phyloP scores from a whole-genome alignment of 2,113 vertebrate genomes.

The Tauraco erythrolophus region DNA sequence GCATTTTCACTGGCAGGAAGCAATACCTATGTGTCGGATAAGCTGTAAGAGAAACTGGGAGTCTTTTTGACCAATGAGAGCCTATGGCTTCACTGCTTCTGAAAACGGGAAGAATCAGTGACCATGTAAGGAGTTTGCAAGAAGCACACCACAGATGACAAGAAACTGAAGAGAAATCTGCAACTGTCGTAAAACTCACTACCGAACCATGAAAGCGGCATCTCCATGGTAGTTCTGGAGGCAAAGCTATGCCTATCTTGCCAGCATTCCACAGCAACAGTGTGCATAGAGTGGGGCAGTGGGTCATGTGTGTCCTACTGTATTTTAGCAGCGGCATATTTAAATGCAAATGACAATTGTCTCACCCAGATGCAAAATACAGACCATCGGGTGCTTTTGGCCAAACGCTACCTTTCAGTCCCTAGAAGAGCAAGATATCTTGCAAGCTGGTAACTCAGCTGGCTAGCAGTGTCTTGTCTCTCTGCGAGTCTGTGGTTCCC shows the following conservation, averaged over 20 bases:
- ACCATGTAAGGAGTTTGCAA: not conserved
- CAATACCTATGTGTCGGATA: not conserved
- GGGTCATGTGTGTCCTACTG: not conserved
- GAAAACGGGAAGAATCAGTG: not conserved
- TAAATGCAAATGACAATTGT: not conserved
- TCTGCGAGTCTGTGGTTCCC: not conserved
- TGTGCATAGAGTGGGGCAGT: not conserved
- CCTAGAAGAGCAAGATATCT: not conserved
- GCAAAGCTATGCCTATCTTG: not conserved
- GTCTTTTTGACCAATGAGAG: not conserved
- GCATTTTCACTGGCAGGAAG: not conserved
- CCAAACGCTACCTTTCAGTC: not conserved
- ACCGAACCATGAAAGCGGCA: not conserved
- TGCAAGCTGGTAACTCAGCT: not conserved
- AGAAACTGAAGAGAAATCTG: not conserved
- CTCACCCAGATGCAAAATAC: not conserved
- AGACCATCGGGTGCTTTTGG: not conserved
- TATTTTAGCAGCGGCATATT: not conserved
- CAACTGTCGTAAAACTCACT: not conserved
- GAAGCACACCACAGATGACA: not conserved
- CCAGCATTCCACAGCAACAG: not conserved
- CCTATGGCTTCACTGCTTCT: not conserved
- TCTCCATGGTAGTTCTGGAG: not conserved
- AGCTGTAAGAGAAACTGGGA: not conserved
- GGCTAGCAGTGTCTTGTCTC: not conserved